Conservation (phyloP, 2,888 invertebrate genomes). For the Fragum sueziense region DNA sequence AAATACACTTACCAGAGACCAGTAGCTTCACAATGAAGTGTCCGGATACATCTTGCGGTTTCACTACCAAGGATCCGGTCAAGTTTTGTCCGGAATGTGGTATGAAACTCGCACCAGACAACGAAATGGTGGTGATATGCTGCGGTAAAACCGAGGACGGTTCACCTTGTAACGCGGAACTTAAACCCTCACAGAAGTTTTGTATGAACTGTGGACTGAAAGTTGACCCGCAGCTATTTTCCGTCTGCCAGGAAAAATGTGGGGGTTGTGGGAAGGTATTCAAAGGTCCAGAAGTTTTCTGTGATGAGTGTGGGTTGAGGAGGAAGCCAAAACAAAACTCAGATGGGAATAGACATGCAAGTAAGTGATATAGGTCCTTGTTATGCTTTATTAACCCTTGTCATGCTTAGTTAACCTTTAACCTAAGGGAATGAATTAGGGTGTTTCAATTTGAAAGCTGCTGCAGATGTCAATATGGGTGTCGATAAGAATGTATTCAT, state of each 20-base stretch:
- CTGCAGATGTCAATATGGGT: too few species aligned
- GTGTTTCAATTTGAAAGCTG: too few species aligned
- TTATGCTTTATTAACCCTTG: too few species aligned
- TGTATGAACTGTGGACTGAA: slow-evolving; percentile 39
- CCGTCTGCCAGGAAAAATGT: neutral
- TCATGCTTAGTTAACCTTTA: too few species aligned
- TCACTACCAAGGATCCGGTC: neutral
- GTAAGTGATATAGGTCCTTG: neutral
- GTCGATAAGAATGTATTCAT: too few species aligned
- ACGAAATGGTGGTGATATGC: slow-evolving; percentile 28
- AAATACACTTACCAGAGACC: too few species aligned
- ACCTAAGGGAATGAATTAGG: too few species aligned
- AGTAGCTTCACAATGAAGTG: slow-evolving; percentile 50
- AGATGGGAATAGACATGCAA: neutral
- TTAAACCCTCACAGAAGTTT: slow-evolving; percentile 24
- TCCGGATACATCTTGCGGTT: slow-evolving; percentile 25
- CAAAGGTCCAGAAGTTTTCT: slow-evolving; percentile 3
- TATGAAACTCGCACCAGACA: slow-evolving; percentile 15
- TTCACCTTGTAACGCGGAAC: slow-evolving; percentile 30
- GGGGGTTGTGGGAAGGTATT: slow-evolving; percentile 10
- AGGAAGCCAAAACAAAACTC: neutral
- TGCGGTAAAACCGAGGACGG: slow-evolving; percentile 30
- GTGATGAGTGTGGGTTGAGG: slow-evolving; percentile 36
- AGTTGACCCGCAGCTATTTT: slow-evolving; percentile 31
- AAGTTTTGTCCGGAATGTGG: slow-evolving; percentile 50